Base-by-base conservation (phyloP, 2,113 vertebrate genomes). In the Camelus dromedarius region DNA sequence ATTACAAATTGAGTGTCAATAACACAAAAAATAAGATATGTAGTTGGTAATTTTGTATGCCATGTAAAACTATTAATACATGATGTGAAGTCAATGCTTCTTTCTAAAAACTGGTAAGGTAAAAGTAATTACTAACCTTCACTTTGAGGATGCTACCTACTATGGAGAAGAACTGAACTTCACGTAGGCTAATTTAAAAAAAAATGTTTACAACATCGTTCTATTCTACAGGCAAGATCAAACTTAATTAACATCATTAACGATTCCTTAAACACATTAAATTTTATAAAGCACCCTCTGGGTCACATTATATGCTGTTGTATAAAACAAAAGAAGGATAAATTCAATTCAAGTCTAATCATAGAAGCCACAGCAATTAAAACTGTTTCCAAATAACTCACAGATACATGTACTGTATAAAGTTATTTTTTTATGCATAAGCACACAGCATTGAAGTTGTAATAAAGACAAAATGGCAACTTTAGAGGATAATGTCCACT, bases 331-430 rank as follows among this genome's bases (percentile, higher is more conserved):
- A 48, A 89, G 11, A 8, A 3, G 20, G 28, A 89, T 89, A 94
- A 96, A 79, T 76, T 93, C 35, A 54, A 72, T 76, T 85, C 35
- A 91, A 85, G 32, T 70, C 52, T 89, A 79, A 88, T 93, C 56
- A 91, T n/a, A 91, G 38, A 62, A 89, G 24, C 32, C 28, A 6
- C 28, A 84, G 32, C 8, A 93, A 93, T 70, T 96, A 93, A 91
- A 93, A 73, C 52, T 58, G 20, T 76, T 95, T 89, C 91, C 46
- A 89, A 93, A 89, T 77, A 91, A 95, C 76, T 93, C 93, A 76
- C 35, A 84, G 16, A 91, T n/a, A 85, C 32, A 69, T 66, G 52
- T 64, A 56, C 8, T 81, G 60, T 84, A 76, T 93, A 83, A 75
- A 76, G 38, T 73, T 62, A 69, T 66, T 81, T 81, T 85, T 64